Evolutionary conservation across 2,797 vertebrate genomes (phyloP).

Genomic region (Poeciliopsis presidionis): DNA sequence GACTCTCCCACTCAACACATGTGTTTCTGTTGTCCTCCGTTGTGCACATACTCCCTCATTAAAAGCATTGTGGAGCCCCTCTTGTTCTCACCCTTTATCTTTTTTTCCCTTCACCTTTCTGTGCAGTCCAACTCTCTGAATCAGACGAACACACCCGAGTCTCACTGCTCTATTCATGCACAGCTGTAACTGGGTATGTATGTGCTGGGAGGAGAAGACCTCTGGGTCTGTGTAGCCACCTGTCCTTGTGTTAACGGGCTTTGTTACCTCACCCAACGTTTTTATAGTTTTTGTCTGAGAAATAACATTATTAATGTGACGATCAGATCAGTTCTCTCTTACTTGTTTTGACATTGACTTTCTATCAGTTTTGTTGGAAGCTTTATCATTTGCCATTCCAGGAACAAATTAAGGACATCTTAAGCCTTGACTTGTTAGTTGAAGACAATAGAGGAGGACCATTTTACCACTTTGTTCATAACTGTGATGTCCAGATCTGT

Average conservation of each 20-base stretch:
- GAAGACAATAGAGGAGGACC: background rate
- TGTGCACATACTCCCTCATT: conserved; percentile 47
- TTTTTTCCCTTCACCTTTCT: conserved; percentile 41
- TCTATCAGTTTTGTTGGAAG: conserved; percentile 3
- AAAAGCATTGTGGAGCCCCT: conserved; percentile 44
- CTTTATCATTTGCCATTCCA: background rate
- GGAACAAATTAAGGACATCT: background rate
- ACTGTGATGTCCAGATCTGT: background rate
- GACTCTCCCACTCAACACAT: conserved; percentile 49
- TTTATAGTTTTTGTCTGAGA: conserved; percentile 3
- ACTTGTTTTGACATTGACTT: conserved; percentile 3
- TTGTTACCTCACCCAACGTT: conserved; percentile 19
- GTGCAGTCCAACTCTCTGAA: conserved; percentile 20
- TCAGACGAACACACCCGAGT: conserved; percentile 32
- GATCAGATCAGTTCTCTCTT: background rate
- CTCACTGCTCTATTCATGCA: conserved; percentile 38
- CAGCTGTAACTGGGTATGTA: conserved; percentile 47
- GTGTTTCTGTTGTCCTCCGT: conserved; percentile 30
- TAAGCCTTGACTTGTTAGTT: background rate
- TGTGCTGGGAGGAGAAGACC: conserved; percentile 37
- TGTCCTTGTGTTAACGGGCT: conserved; percentile 44
- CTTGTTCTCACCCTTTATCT: conserved; percentile 53
- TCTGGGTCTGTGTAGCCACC: conserved; percentile 53
- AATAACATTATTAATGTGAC: background rate
- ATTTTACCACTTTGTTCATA: background rate